Evolutionary conservation across 2,888 invertebrate genomes (phyloP).

Genomic region (Lasioglossum figueresi): DNA sequence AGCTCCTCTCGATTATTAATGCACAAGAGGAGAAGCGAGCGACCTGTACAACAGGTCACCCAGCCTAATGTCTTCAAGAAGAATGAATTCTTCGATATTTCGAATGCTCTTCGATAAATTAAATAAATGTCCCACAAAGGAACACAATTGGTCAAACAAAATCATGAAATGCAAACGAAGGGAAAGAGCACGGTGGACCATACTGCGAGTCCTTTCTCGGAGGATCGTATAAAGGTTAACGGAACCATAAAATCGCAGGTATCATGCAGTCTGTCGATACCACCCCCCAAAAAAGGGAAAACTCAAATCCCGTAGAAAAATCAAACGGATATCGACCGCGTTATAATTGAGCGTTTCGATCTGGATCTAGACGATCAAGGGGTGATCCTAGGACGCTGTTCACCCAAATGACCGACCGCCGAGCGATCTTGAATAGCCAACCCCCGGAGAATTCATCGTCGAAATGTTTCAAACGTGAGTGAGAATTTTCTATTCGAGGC

Average conservation of each 20-base stretch:
- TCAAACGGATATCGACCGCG: not conserved
- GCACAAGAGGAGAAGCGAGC: not conserved
- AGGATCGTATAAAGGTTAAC: not conserved
- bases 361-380: not conserved
- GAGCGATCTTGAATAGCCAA: conserved; percentile 8
- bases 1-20: no score
- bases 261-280: not conserved
- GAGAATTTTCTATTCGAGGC: conserved; percentile 44
- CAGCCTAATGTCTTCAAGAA: not conserved
- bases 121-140: no score
- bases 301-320: not conserved
- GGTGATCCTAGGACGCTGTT: not conserved
- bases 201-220: not conserved
- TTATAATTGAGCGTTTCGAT: not conserved
- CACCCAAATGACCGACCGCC: not conserved
- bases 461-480: conserved; percentile 27
- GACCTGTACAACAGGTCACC: no score
- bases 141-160: no score
- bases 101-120: no score
- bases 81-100: no score
- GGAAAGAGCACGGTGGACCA: no score
- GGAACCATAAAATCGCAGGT: not conserved
- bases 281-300: not conserved
- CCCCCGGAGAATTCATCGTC: conserved; percentile 2
- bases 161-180: not conserved